Conservation (phyloP, 2,113 vertebrate species). For the Microcebus lehilahytsara region DNA sequence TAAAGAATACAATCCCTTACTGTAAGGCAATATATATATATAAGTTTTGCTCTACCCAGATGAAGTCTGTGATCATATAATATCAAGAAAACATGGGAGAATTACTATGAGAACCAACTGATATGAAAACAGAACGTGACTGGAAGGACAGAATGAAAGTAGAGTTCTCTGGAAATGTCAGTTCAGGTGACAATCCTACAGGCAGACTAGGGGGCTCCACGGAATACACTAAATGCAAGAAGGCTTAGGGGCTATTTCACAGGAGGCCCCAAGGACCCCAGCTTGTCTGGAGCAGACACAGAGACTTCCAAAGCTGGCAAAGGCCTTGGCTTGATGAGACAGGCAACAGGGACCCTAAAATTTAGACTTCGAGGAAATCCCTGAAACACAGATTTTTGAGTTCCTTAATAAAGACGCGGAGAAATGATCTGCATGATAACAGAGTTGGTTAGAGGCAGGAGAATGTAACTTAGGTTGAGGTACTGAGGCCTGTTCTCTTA, state of each 20-base stretch:
- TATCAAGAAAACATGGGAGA: not conserved
- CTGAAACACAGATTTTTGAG: not conserved
- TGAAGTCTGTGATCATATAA: not conserved
- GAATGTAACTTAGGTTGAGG: not conserved
- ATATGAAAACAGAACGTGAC: not conserved
- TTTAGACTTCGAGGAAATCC: not conserved
- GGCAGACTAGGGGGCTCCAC: not conserved
- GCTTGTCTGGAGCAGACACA: not conserved
- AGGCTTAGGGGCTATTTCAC: not conserved
- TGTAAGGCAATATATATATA: not conserved
- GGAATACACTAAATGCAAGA: not conserved
- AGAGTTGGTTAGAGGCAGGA: not conserved
- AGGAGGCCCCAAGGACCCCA: not conserved
- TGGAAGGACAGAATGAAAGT: not conserved
- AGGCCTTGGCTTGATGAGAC: not conserved
- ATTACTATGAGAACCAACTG: not conserved
- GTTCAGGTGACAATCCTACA: not conserved
- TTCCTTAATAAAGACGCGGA: not conserved
- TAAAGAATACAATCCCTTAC: not conserved
- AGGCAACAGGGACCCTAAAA: not conserved
- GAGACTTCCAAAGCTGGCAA: not conserved
- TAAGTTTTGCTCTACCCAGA: not conserved
- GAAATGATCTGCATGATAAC: not conserved
- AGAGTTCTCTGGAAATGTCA: not conserved
- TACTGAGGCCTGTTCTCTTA: not conserved